These are phyloP conservation scores for Sebastes minor DNA, from an alignment of 2,797 vertebrate species.

Conservation along the genomic window DNA sequence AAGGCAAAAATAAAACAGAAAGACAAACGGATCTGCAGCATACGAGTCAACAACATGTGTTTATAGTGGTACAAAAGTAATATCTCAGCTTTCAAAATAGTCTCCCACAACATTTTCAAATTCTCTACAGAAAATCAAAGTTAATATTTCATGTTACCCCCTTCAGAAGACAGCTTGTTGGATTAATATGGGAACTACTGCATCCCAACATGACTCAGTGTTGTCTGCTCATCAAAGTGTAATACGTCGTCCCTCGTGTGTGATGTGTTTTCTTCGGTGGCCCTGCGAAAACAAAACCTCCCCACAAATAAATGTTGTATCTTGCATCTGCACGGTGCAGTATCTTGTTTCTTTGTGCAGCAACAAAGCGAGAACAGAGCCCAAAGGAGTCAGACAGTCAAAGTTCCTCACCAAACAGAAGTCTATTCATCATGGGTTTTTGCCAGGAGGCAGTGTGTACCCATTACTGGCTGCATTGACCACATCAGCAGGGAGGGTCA, in stretches of 20 bases:
- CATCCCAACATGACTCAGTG: slow-evolving; percentile 1
- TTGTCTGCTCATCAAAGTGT: slow-evolving; percentile 12
- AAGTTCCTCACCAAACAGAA: slow-evolving; percentile 64
- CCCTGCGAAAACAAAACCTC: slow-evolving; percentile 4
- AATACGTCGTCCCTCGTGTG: neutral
- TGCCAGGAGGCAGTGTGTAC: slow-evolving; percentile 62
- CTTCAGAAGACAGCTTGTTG: slow-evolving; percentile 9
- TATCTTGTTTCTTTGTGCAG: neutral
- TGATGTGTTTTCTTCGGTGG: neutral
- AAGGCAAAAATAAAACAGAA: neutral
- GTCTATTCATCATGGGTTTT: slow-evolving; percentile 75
- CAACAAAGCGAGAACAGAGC: slow-evolving; percentile 43
- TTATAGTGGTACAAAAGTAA: neutral
- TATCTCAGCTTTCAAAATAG: neutral
- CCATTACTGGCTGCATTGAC: slow-evolving; percentile 79
- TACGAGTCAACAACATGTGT: neutral
- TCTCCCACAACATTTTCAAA: neutral
- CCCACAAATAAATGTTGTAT: neutral
- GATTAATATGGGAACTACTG: neutral
- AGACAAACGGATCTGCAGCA: neutral
- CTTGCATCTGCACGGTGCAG: neutral
- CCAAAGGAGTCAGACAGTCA: slow-evolving; percentile 46
- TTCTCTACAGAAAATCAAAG: neutral
- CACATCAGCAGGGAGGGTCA: slow-evolving; percentile 63
- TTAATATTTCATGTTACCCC: slow-evolving; percentile 33